Evolutionary conservation across 2,113 vertebrate genomes (phyloP), one percentile per base, ranked within the genome.

Genomic region (Scortum barcoo): DNA sequence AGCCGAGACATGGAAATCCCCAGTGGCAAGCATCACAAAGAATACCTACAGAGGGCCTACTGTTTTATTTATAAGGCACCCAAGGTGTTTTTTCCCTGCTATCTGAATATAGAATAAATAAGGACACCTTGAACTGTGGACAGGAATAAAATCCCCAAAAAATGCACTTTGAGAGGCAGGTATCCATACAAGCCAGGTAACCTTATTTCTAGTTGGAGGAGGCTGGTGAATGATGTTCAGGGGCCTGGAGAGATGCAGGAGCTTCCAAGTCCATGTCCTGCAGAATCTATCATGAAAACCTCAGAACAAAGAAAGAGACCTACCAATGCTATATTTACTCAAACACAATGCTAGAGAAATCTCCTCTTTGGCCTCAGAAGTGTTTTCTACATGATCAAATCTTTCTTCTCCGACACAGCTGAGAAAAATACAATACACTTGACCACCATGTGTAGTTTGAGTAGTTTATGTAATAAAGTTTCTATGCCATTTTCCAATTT

Each of bases 31-130:
- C 78, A 88, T 80, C 81, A 82, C 80, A 90, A 80, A 87, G 78
- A 90, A 92, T 78, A 75, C 72, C 33, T 36, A 36, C 33, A 40
- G 88, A 92, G 68, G 84, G 63, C 76, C 48, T 84, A 26, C 62
- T 93, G 88, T 87, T 92, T 92, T 92, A 93, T 93, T 91, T 89
- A 93, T 92, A 81, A 87, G 89, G 74, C 79, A 90, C 85, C 83
- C 80, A 87, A 76, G 40, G 80, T 83, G 86, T 78, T 86, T 83
- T 76, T 56, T 56, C 54, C 4, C 56, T 22, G 16, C 57, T 66
- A 82, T 86, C 81, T 89, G 89, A 90, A 88, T 90, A 91, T 79
- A 73, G 78, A 85, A 88, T 85, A 78, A 92, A 79, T 86, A 75
- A 89, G 81, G 86, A 92, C 88, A 89, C 85, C 90, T 89, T 92